Conservation (phyloP, 2,113 vertebrate genomes). For the Cacatua alba region DNA sequence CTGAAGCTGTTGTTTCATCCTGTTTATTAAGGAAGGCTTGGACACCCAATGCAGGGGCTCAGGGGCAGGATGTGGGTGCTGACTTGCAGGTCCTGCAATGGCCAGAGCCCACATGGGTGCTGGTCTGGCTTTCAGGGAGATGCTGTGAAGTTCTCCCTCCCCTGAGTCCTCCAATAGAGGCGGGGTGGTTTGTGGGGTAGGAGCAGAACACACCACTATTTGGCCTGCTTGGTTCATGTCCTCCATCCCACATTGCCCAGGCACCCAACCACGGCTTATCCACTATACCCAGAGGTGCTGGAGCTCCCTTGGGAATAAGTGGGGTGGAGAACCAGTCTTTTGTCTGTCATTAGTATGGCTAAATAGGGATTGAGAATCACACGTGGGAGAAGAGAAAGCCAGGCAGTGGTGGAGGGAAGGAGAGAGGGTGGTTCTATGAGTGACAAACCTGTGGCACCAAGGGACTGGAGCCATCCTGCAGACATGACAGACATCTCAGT, state of each 20-base stretch:
- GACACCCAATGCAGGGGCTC: background rate
- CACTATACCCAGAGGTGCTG: fast-evolving
- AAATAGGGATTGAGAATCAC: background rate
- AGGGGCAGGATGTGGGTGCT: background rate
- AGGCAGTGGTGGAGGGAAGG: background rate
- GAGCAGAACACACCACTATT: fast-evolving
- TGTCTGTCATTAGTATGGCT: background rate
- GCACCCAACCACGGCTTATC: background rate
- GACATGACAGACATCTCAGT: background rate
- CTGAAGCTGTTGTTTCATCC: background rate
- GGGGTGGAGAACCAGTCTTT: background rate
- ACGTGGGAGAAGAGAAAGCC: background rate
- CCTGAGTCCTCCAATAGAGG: background rate
- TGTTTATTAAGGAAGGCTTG: background rate
- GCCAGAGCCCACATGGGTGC: background rate
- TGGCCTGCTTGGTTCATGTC: background rate
- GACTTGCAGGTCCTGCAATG: background rate
- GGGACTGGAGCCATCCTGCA: background rate
- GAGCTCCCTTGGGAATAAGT: background rate
- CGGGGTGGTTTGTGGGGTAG: background rate
- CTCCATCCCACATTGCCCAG: background rate
- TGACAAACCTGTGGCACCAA: background rate
- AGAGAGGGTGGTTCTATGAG: background rate
- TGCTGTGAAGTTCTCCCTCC: background rate
- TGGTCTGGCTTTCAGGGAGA: background rate